Evolutionary conservation across 2,888 invertebrate species (phyloP).

Genomic region (Cremastinae sp.): DNA sequence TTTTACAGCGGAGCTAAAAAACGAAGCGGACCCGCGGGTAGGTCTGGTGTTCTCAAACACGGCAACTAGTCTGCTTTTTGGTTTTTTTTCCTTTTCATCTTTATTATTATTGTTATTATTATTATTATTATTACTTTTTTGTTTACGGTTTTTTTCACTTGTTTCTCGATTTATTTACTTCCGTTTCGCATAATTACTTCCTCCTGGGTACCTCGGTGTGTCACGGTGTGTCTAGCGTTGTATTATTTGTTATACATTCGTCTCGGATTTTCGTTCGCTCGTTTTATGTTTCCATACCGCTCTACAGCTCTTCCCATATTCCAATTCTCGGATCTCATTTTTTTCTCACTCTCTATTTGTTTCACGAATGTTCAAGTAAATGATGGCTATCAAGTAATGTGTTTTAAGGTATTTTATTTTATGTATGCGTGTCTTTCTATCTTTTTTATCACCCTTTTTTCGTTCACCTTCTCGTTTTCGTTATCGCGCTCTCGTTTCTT

Average conservation of each 20-base stretch:
- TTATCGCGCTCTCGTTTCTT: slow-evolving; percentile 49
- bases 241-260: slow-evolving; percentile 57
- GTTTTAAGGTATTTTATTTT: slow-evolving; percentile 54
- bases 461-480: slow-evolving; percentile 61
- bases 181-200: slow-evolving; percentile 68
- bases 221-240: slow-evolving; percentile 65
- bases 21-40: slow-evolving; percentile 81
- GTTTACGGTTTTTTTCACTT: slow-evolving; percentile 59
- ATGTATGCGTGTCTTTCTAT: slow-evolving; percentile 69
- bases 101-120: slow-evolving; percentile 66
- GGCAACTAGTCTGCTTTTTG: slow-evolving; percentile 71
- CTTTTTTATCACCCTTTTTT: slow-evolving; percentile 62
- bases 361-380: slow-evolving; percentile 75
- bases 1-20: slow-evolving; percentile 69
- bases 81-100: too few relatives aligned
- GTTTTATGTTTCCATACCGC: slow-evolving; percentile 41
- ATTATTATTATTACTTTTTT: slow-evolving; percentile 66
- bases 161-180: slow-evolving; percentile 58
- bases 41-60: slow-evolving; percentile 75
- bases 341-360: slow-evolving; percentile 66
- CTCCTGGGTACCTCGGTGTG: slow-evolving; percentile 67
- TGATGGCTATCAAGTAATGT: slow-evolving; percentile 62
- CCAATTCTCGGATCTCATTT: slow-evolving; percentile 14
- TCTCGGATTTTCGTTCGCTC: slow-evolving; percentile 35
- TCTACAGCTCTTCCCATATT: background rate